These are phyloP conservation scores for Hucho hucho DNA, from an alignment of 2,113 vertebrate genomes.

Conservation along the genomic window DNA sequence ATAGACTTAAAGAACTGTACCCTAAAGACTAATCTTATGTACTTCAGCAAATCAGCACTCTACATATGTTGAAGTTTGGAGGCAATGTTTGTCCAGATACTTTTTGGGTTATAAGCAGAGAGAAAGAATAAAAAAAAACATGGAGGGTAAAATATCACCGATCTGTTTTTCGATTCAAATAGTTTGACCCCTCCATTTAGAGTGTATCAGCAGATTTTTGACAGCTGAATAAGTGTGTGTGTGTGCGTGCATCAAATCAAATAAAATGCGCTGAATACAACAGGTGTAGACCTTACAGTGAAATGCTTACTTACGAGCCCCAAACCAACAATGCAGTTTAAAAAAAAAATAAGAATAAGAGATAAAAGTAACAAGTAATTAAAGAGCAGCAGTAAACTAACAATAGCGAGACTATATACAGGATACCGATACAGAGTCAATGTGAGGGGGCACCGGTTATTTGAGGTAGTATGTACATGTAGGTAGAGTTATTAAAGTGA, in stretches of 20 bases:
- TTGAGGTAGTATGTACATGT: too few species aligned
- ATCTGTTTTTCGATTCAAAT: conserved; percentile 49
- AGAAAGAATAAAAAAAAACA: conserved; percentile 11
- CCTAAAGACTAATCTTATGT: conserved; percentile 58
- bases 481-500: too few species aligned
- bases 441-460: too few species aligned
- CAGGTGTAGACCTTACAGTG: too few species aligned
- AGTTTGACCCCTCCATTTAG: conserved; percentile 55
- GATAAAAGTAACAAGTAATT: too few species aligned
- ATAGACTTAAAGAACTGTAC: conserved; percentile 13
- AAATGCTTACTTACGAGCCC: too few species aligned
- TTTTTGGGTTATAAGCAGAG: conserved; percentile 10
- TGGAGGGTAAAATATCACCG: conserved; percentile 45
- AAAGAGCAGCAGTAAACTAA: too few species aligned
- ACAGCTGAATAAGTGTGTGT: conserved; percentile 2
- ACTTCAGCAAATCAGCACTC: conserved; percentile 62
- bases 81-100: conserved; percentile 32
- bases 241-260: background rate
- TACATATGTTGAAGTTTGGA: conserved; percentile 48
- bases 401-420: too few species aligned
- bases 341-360: too few species aligned
- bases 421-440: too few species aligned
- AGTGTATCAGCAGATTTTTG: conserved; percentile 51
- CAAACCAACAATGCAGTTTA: too few species aligned
- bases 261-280: too few species aligned